Conservation (phyloP, 2,888 invertebrate genomes). For the Elegia similella region DNA sequence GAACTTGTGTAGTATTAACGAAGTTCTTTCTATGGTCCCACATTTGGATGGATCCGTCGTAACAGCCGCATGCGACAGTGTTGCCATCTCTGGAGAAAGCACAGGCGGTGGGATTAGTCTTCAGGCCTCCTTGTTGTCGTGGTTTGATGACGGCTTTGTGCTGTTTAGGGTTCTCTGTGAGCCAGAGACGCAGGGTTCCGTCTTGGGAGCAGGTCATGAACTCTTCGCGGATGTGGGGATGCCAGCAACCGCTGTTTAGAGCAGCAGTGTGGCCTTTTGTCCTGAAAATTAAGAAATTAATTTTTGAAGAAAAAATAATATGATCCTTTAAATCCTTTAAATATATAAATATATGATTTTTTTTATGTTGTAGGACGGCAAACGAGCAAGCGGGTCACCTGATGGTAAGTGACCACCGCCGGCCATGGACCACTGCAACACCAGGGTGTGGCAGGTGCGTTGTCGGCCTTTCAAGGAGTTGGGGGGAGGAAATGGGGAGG, state of each 20-base stretch:
- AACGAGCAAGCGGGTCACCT: too few relatives aligned
- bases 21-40: conserved; percentile 97
- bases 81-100: conserved; percentile 92
- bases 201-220: conserved; percentile 97
- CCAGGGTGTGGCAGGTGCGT: too few relatives aligned
- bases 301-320: too few relatives aligned
- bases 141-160: conserved; percentile 94
- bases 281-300: conserved; percentile 39
- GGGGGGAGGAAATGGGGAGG: too few relatives aligned
- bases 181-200: conserved; percentile 96
- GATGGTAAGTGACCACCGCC: too few relatives aligned
- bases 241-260: conserved; percentile 95
- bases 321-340: too few relatives aligned
- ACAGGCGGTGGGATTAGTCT: conserved; percentile 92
- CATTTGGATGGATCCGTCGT: conserved; percentile 97
- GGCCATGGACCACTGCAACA: too few relatives aligned
- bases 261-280: conserved; percentile 98
- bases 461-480: too few relatives aligned
- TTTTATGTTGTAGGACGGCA: too few relatives aligned
- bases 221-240: conserved; percentile 92
- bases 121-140: conserved; percentile 91
- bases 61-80: conserved; percentile 94
- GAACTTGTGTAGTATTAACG: conserved; percentile 91
- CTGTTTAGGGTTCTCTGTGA: conserved; percentile 88
- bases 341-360: too few relatives aligned